Evolutionary conservation across 2,888 invertebrate genomes (phyloP).

Genomic region (Xanthorhoe designata): DNA sequence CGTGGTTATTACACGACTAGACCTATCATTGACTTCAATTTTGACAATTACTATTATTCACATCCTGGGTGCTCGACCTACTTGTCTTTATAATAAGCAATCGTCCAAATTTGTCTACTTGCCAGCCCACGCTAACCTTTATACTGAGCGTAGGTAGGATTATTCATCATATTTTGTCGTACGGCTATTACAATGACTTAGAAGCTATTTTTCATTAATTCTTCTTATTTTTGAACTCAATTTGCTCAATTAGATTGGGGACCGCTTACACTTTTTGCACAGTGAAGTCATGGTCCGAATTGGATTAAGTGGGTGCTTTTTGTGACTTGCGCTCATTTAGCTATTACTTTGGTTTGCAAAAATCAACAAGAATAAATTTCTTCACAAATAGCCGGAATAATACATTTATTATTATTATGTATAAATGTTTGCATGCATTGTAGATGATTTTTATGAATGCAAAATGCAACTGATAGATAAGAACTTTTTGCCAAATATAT

Average conservation of each 20-base stretch:
- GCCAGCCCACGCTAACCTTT: conserved; percentile 46
- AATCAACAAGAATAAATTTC: not conserved
- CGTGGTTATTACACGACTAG: conserved; percentile 40
- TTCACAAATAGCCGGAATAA: not conserved
- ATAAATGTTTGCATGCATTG: too few relatives aligned
- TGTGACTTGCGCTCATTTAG: conserved; percentile 26
- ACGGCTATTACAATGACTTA: conserved; percentile 30
- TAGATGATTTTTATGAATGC: too few relatives aligned
- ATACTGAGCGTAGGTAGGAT: conserved; percentile 52
- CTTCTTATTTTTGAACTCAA: conserved; percentile 24
- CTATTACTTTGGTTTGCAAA: conserved; percentile 21
- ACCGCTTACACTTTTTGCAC: conserved; percentile 37
- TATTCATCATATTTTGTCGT: conserved; percentile 36
- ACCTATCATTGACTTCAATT: conserved; percentile 48
- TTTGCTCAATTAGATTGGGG: conserved; percentile 38
- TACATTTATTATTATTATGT: too few relatives aligned
- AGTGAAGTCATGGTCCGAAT: conserved; percentile 38
- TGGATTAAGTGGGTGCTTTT: conserved; percentile 37
- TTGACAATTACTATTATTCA: conserved; percentile 54
- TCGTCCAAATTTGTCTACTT: conserved; percentile 62
- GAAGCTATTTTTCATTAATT: conserved; percentile 33
- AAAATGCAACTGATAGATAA: too few relatives aligned
- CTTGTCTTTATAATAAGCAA: conserved; percentile 58
- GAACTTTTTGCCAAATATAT: too few relatives aligned
- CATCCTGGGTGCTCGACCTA: conserved; percentile 65